Conservation (phyloP, 2,113 vertebrate genomes). For the Equus quagga region DNA sequence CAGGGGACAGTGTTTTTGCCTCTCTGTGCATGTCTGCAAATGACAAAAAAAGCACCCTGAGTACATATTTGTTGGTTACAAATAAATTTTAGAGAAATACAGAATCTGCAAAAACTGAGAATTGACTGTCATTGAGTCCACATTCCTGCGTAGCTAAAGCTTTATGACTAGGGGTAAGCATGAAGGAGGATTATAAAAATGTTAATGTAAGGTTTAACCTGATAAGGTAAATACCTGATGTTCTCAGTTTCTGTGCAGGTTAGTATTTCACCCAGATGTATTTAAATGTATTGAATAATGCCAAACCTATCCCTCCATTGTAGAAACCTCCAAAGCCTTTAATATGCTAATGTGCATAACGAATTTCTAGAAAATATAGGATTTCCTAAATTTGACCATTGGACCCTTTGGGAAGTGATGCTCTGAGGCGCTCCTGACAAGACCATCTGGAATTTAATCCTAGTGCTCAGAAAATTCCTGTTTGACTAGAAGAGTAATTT, state of each 20-base stretch:
- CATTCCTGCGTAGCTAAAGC: not conserved
- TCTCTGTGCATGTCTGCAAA: not conserved
- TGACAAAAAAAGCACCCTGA: not conserved
- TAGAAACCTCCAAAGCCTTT: conserved; percentile 24
- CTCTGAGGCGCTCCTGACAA: not conserved
- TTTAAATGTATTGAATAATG: not conserved
- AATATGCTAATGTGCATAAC: not conserved
- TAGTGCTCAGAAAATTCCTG: not conserved
- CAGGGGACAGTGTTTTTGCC: not conserved
- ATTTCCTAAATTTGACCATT: conserved; percentile 18
- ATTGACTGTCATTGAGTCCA: conserved; percentile 6
- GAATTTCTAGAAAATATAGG: not conserved
- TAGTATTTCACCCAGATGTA: not conserved
- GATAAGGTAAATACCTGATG: not conserved
- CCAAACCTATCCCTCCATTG: not conserved
- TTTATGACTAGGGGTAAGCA: not conserved
- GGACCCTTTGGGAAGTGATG: not conserved
- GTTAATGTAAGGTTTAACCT: not conserved
- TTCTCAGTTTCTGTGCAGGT: not conserved
- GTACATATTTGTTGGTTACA: not conserved
- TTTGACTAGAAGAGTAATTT: not conserved
- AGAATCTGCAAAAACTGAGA: not conserved
- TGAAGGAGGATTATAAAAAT: not conserved
- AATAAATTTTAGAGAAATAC: not conserved
- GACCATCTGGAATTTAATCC: conserved; percentile 20